Percentiles rank a stretch among this genome's conserved stretches.
phyloP scores from a whole-genome alignment of 2,797 vertebrate genomes.

The Acipenser ruthenus region DNA sequence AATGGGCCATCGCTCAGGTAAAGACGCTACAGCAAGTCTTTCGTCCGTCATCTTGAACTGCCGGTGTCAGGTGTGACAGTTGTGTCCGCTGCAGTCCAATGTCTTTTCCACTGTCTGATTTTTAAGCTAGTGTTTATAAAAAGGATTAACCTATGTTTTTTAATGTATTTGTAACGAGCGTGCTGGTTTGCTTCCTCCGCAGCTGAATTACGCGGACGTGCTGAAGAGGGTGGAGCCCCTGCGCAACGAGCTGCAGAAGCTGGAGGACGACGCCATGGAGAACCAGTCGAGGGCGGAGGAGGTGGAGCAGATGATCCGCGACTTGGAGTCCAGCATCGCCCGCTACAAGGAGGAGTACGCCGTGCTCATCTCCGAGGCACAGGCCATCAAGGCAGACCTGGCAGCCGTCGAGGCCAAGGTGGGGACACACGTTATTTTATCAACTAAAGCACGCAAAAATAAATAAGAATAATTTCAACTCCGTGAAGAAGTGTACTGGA shows the following conservation, averaged over 20 bases:
- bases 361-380: conserved; percentile 93
- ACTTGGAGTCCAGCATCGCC: conserved; percentile 93
- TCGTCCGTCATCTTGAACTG: too few species aligned
- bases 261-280: conserved; percentile 93
- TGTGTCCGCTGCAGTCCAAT: too few species aligned
- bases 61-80: too few species aligned
- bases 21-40: background rate
- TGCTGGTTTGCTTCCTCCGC: background rate
- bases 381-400: conserved; percentile 96
- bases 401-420: conserved; percentile 95
- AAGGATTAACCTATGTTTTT: too few species aligned
- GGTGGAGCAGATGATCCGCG: conserved; percentile 97
- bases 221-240: conserved; percentile 95
- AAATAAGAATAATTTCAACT: too few species aligned
- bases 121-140: too few species aligned
- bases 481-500: too few species aligned
- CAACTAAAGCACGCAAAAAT: too few species aligned
- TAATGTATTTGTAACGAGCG: too few species aligned
- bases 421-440: background rate
- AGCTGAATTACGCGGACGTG: conserved; percentile 98
- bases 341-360: conserved; percentile 98
- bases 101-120: too few species aligned
- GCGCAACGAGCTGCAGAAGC: conserved; percentile 94
- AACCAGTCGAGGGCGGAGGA: conserved; percentile 95
- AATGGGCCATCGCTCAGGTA: conserved; percentile 98